Evolutionary conservation across 2,113 vertebrate genomes (phyloP).

Genomic region (Oryzias melastigma): DNA sequence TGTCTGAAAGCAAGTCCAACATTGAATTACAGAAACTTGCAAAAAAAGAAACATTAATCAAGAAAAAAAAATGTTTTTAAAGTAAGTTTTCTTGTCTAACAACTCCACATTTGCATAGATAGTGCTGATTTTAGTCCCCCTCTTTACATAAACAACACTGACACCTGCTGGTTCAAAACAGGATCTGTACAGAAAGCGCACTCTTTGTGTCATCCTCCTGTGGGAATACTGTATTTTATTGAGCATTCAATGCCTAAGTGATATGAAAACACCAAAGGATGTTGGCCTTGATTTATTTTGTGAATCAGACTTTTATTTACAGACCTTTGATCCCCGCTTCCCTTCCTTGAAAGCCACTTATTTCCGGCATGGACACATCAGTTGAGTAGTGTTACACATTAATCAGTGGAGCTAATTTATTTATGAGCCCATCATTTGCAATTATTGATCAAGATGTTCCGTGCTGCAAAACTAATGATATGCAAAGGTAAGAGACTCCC

Average conservation of each 20-base stretch:
- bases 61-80: neutral
- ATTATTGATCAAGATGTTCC: constrained; percentile 86
- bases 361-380: constrained; percentile 80
- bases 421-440: constrained; percentile 94
- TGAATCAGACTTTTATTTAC: neutral
- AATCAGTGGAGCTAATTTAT: constrained; percentile 91
- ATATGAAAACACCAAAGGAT: too few relatives aligned
- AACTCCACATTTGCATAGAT: neutral
- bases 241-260: too few relatives aligned
- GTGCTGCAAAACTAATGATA: constrained; percentile 87
- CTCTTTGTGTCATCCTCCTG: neutral
- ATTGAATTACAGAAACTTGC: constrained; percentile 7
- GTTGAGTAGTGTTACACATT: constrained; percentile 81
- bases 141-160: constrained; percentile 62
- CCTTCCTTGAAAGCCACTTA: constrained; percentile 38
- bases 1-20: neutral
- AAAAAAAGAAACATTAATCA: neutral
- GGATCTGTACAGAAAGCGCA: neutral
- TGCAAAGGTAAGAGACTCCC: constrained; percentile 87
- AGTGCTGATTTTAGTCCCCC: neutral
- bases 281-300: neutral
- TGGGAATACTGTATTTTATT: too few relatives aligned
- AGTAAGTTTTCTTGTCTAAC: neutral
- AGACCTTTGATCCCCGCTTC: neutral
- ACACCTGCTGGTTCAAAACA: constrained; percentile 63